Base-by-base conservation (phyloP, 2,797 vertebrate genomes). In the Diplodus sargus region DNA sequence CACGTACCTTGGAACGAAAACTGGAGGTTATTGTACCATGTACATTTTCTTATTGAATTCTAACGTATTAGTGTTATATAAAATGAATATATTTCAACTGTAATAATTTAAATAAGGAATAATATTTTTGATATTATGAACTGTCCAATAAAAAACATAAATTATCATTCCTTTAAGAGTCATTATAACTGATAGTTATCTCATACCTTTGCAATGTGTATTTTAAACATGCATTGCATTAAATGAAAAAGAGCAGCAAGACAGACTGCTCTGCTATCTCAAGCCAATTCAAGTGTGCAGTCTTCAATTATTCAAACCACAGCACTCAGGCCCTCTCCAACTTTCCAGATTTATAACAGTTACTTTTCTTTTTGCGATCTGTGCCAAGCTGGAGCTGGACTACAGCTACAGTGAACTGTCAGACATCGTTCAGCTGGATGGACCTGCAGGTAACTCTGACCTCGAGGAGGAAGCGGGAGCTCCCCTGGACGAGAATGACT, bases 341-440 rank as follows among this genome's bases (percentile, higher is more conserved):
- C 20, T 28, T 6, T 30, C 16, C 12, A 34, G 1, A 20, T 34
- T 11, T 34, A 18, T 42, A 62, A 72, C n/a, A 28, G 10, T 39
- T 45, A 11, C 0, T 0, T 70, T 76, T 77, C 17, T 23, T 28
- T 34, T 68, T 74, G 10, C 3, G 1, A 3, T 58, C 59, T 78
- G 47, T 85, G 17, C 51, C 28, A 66, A 95, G 95, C 76, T 94
- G 82, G 89, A 93, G 72, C 84, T 93, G 65, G 92, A 92, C 76
- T 94, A 91, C 70, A 89, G 77, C 90, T 96, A 94, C 87, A 92
- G 87, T 42, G 94, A 94, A 28, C 84, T 94, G 83, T 92, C 93
- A 9, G 95, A 95, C 79, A 96, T 99, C 43, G 94, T 97, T 81
- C 98, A 99, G 90, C 92, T 99, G 9, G 98, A 99, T 68, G 98